These are phyloP conservation scores for Taurulus bubalis DNA, from an alignment of 2,113 vertebrate genomes.

Conservation along the genomic window DNA sequence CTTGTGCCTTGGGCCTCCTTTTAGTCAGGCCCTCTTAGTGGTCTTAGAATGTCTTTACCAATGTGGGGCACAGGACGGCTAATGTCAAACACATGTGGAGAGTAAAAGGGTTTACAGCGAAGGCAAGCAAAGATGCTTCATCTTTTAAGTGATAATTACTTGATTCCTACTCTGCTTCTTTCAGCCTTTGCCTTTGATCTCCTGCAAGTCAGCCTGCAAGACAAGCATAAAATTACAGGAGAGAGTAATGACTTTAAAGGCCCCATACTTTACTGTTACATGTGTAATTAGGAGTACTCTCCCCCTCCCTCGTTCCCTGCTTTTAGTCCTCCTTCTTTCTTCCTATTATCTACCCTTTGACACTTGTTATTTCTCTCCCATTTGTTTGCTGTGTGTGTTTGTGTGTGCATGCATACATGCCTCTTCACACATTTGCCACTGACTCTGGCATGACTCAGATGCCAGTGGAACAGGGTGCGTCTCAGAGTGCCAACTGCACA, in stretches of 20 bases:
- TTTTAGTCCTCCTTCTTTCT: slow-evolving; percentile 5
- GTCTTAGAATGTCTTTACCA: slow-evolving; percentile 66
- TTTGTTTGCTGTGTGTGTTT: slow-evolving; percentile 43
- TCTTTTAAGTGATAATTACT: slow-evolving; percentile 75
- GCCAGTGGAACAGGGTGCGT: slow-evolving; percentile 76
- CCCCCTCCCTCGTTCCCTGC: background rate
- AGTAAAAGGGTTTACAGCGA: slow-evolving; percentile 57
- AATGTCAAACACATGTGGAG: slow-evolving; percentile 78
- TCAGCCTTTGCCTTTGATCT: slow-evolving; percentile 64
- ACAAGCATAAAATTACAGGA: slow-evolving; percentile 66
- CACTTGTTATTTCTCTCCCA: slow-evolving; percentile 16
- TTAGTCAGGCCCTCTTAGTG: slow-evolving; percentile 47
- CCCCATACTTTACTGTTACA: slow-evolving; percentile 31
- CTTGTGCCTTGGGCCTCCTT: slow-evolving; percentile 53
- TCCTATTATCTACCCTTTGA: slow-evolving; percentile 20
- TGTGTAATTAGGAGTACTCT: slow-evolving; percentile 33
- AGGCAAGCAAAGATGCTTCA: slow-evolving; percentile 58
- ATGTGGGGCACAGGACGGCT: slow-evolving; percentile 66
- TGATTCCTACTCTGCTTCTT: slow-evolving; percentile 53
- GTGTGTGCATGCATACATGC: slow-evolving; percentile 33
- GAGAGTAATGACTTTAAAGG: slow-evolving; percentile 60
- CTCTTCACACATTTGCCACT: slow-evolving; percentile 63
- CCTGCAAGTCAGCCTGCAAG: slow-evolving; percentile 21
- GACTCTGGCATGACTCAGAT: slow-evolving; percentile 79
- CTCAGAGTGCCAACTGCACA: slow-evolving; percentile 82